Evolutionary conservation across 2,888 invertebrate genomes (phyloP), one percentile per base, ranked within the genome.

Genomic region (Blastobasis adustella): DNA sequence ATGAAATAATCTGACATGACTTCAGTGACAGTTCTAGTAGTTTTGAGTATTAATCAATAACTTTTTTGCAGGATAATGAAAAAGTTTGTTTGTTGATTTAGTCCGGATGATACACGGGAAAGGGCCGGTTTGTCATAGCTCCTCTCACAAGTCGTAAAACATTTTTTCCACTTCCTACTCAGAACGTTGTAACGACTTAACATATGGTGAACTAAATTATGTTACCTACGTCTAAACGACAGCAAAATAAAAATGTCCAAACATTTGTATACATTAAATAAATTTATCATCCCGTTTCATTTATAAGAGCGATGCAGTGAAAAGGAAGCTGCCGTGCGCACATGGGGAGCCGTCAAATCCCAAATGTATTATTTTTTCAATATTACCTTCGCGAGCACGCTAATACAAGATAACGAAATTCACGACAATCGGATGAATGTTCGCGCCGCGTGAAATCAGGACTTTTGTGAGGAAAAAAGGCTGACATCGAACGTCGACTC

Each of bases 191-290:
- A 80, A 77, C 79, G 77, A 76, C 78, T 74, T 73, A 83, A 85
- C 87, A 88, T 76, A 88, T 88, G 87, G 87, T 76, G 78, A 82
- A 79, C 85, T 85, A 83, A 87, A 87, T 87, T 84, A 87, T 83
- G 83, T 84, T 82, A 84, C 83, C 84, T 84, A 83, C 82, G 76
- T 78, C 73, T 83, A 84, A 86, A 77, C 81, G 85, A 80, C 86
- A 84, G 79, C 79, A 75, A 85, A 87, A 86, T 88, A 87, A 87
- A 88, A 87, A 86, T 87, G 87, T 88, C 87, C 83, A 88, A 88
- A 87, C 85, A 88, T 88, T 88, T 87, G 87, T 88, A 87, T 86
- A 85, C 86, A 85, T 87, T 83, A 85, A 84, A 87, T 80, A 86
- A 87, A 88, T 88, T 87, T 88, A 88, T 87, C 86, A 87, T 87